phyloP scores from a whole-genome alignment of 2,797 vertebrate species.

The Pseudomugil tenellus region DNA sequence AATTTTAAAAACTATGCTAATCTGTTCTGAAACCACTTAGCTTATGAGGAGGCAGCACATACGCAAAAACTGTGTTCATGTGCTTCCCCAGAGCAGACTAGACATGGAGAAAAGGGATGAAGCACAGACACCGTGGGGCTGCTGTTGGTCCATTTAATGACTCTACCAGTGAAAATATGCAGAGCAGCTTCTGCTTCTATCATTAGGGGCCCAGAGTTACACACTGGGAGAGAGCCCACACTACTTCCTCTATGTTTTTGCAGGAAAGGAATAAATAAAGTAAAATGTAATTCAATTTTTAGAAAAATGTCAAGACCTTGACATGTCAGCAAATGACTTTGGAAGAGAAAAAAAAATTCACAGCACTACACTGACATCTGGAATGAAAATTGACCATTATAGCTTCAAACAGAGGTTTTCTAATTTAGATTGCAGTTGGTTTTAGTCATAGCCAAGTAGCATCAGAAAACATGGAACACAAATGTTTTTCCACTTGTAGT shows the following conservation, averaged over 20 bases:
- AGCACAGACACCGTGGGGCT: conserved; percentile 35
- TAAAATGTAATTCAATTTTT: not conserved
- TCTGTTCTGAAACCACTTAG: too few species aligned
- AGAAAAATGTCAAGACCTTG: not conserved
- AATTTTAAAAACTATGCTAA: too few species aligned
- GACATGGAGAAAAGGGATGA: conserved; percentile 53
- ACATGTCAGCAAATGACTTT: not conserved
- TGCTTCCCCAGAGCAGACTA: conserved; percentile 30
- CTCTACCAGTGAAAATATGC: conserved; percentile 80
- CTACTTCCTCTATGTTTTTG: conserved; percentile 46
- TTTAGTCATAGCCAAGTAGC: too few species aligned
- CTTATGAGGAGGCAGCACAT: not conserved
- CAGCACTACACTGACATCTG: not conserved
- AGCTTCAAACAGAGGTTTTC: not conserved
- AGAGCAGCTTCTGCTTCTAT: conserved; percentile 77
- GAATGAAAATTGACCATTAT: not conserved
- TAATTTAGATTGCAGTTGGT: not conserved
- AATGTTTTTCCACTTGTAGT: too few species aligned
- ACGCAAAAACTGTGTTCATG: conserved; percentile 6
- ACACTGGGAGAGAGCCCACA: conserved; percentile 43
- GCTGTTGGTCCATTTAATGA: conserved; percentile 66
- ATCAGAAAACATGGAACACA: too few species aligned
- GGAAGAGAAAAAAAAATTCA: not conserved
- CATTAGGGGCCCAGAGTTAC: conserved; percentile 77
- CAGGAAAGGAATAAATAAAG: not conserved